A percentile compares a stretch with the other conserved stretches of the same genome.
Conservation (phyloP, 2,888 invertebrate genomes). For the Dasysyrphus albostriatus region DNA sequence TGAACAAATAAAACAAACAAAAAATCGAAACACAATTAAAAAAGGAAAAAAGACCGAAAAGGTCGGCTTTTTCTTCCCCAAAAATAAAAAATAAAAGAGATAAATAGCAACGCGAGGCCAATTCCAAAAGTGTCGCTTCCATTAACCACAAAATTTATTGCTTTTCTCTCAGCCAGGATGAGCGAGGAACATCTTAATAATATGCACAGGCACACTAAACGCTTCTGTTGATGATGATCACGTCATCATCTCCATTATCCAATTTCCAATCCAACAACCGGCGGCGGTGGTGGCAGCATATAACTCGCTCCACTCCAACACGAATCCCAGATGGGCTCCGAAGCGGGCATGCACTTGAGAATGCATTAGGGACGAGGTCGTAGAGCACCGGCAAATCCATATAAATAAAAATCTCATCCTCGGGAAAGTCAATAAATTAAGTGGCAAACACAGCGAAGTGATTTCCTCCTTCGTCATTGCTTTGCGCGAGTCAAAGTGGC, state of each 20-base stretch:
- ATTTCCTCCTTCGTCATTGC: constrained; percentile 69
- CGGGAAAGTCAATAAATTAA: constrained; percentile 75
- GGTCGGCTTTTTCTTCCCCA: constrained; percentile 34
- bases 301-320: constrained; percentile 24
- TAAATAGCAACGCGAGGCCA: constrained; percentile 62
- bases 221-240: constrained; percentile 71
- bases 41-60: constrained; percentile 13
- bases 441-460: constrained; percentile 70
- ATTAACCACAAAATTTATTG: constrained; percentile 76
- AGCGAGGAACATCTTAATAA: constrained; percentile 71
- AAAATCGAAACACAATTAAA: constrained; percentile 15
- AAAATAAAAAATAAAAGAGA: constrained; percentile 24
- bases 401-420: constrained; percentile 76
- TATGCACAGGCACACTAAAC: constrained; percentile 60
- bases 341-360: constrained; percentile 66
- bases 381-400: constrained; percentile 71
- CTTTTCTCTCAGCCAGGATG: constrained; percentile 54
- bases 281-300: background rate
- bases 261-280: constrained; percentile 36
- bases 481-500: constrained; percentile 65
- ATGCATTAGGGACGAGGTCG: constrained; percentile 74
- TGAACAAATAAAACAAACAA: background rate
- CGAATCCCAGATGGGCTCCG: constrained; percentile 57
- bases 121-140: constrained; percentile 72
- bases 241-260: constrained; percentile 61